Evolutionary conservation across 2,113 vertebrate genomes (phyloP).

Genomic region (Nesospiza acunhae): DNA sequence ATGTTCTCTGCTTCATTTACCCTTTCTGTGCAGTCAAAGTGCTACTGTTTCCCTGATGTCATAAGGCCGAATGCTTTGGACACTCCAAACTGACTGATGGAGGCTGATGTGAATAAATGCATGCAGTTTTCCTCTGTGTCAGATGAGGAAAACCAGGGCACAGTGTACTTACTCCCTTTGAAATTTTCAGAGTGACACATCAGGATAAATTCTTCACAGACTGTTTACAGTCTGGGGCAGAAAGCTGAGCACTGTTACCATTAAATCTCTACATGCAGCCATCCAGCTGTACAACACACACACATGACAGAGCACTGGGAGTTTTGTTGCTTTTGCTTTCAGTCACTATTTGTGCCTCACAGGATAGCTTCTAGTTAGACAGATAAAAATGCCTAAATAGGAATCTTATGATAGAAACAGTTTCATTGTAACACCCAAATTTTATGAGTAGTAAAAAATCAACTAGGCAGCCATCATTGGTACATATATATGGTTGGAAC

Average conservation of each 20-base stretch:
- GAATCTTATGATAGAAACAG: background rate
- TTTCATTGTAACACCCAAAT: background rate
- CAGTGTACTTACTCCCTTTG: background rate
- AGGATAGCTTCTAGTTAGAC: background rate
- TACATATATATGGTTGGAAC: background rate
- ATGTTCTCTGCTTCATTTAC: background rate
- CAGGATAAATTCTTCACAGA: background rate
- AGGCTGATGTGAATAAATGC: background rate
- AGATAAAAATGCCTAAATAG: background rate
- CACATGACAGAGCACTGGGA: fast-evolving
- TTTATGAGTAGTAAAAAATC: background rate
- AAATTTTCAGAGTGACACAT: background rate
- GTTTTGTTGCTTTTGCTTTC: background rate
- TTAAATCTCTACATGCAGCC: background rate
- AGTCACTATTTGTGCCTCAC: background rate
- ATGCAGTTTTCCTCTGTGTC: background rate
- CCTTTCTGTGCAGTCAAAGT: background rate
- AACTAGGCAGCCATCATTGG: background rate
- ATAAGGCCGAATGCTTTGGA: background rate
- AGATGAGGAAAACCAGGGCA: background rate
- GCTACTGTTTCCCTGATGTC: background rate
- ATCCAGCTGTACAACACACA: background rate
- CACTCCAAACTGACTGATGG: background rate
- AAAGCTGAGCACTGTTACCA: background rate
- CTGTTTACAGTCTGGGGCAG: background rate